These are phyloP conservation scores for Atta colombica DNA, from an alignment of 1,140 invertebrate genomes.

Conservation along the genomic window DNA sequence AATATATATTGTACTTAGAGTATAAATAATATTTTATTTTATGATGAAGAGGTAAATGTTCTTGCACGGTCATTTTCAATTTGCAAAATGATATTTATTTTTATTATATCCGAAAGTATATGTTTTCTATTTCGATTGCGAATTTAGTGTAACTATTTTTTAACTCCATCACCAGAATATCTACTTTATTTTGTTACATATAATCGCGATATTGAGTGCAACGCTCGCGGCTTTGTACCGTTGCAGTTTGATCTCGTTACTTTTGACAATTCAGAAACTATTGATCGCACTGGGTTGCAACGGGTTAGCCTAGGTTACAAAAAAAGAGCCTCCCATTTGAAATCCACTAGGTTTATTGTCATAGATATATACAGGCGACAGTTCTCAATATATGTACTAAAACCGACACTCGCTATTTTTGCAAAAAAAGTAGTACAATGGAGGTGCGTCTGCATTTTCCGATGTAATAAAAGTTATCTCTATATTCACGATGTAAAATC, in stretches of 20 bases:
- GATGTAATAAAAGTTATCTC: background rate
- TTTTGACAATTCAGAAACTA: constrained; percentile 10
- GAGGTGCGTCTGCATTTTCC: background rate
- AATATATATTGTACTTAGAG: background rate
- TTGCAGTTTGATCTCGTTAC: constrained; percentile 45
- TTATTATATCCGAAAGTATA: background rate
- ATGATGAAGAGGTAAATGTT: background rate
- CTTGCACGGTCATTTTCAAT: background rate
- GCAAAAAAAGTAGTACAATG: background rate
- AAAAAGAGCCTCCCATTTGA: constrained; percentile 6
- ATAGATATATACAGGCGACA: background rate
- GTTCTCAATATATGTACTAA: background rate
- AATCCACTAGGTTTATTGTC: constrained; percentile 16
- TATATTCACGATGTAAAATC: constrained; percentile 20
- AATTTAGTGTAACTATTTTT: constrained; percentile 28
- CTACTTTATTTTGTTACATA: constrained; percentile 17
- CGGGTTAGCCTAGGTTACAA: background rate
- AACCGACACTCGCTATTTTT: background rate
- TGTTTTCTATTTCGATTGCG: background rate
- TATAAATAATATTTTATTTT: background rate
- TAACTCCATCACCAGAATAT: background rate
- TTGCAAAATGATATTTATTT: background rate
- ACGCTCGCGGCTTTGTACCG: constrained; percentile 1
- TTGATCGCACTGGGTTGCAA: background rate
- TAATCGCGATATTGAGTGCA: constrained; percentile 17